phyloP scores from a whole-genome alignment of 1,140 invertebrate species.

The Scylla paramamosain region DNA sequence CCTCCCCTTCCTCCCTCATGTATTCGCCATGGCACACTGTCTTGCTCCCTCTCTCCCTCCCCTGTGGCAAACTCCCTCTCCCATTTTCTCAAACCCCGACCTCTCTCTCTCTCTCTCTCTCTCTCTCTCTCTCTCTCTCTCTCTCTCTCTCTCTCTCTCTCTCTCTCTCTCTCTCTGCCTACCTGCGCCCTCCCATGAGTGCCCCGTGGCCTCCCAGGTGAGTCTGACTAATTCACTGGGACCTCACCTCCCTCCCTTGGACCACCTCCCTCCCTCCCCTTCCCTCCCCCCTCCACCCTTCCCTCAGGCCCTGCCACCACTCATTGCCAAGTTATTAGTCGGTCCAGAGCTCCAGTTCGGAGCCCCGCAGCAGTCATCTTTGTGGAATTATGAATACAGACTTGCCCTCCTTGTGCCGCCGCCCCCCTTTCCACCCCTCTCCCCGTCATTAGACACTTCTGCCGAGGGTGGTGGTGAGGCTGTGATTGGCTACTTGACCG shows the following conservation, averaged over 20 bases:
- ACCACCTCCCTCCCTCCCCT: background rate
- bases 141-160: too few species aligned
- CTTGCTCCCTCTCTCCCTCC: too few species aligned
- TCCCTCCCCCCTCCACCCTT: background rate
- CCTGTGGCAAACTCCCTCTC: too few species aligned
- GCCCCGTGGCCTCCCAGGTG: too few species aligned
- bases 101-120: too few species aligned
- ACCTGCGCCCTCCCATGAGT: background rate
- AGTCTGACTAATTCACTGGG: background rate
- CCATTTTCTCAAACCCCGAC: too few species aligned
- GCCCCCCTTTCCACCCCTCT: background rate
- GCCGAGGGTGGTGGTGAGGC: background rate
- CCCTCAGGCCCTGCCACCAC: background rate
- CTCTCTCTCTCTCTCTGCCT: too few species aligned
- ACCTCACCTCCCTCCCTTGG: background rate
- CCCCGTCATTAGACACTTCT: background rate
- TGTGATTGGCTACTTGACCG: background rate
- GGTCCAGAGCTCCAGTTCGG: background rate
- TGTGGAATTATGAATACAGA: slow-evolving; percentile 2
- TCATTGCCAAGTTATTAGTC: slow-evolving; percentile 23
- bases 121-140: too few species aligned
- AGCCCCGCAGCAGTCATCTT: background rate
- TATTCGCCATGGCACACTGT: too few species aligned
- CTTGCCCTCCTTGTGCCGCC: background rate
- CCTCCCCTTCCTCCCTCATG: background rate